Evolutionary conservation across 2,113 vertebrate genomes (phyloP).

Genomic region (Thunnus maccoyii): DNA sequence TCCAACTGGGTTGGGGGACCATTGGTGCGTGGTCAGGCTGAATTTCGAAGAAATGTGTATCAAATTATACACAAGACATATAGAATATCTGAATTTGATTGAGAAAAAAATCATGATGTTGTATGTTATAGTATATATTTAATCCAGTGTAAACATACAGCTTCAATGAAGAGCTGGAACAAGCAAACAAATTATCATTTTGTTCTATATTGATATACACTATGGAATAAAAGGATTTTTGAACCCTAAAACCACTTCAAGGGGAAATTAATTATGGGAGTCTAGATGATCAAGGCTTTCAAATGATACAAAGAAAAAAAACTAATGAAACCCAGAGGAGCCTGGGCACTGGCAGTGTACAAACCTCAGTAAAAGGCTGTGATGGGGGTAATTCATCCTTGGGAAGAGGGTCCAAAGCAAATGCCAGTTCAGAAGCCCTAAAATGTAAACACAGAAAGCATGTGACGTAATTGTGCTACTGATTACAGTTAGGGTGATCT

Average conservation of each 20-base stretch:
- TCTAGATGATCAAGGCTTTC: too few species aligned
- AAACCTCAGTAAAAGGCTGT: conserved; percentile 90
- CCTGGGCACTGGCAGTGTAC: conserved; percentile 10
- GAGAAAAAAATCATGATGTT: too few species aligned
- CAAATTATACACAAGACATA: neutral
- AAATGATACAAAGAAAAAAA: too few species aligned
- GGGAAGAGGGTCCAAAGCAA: conserved; percentile 90
- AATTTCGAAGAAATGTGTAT: neutral
- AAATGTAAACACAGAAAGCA: conserved; percentile 27
- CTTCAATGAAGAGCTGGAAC: neutral
- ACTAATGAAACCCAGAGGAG: too few species aligned
- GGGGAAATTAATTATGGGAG: too few species aligned
- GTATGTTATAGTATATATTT: too few species aligned
- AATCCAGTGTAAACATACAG: neutral
- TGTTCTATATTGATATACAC: neutral
- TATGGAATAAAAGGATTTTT: too few species aligned
- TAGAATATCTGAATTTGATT: too few species aligned
- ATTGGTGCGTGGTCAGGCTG: too few species aligned
- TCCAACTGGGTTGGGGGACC: too few species aligned
- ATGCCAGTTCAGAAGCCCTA: conserved; percentile 96
- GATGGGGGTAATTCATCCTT: conserved; percentile 88
- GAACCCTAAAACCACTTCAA: neutral
- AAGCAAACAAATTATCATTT: too few species aligned
- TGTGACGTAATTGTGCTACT: neutral
- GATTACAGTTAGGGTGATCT: neutral